Conservation (phyloP, 2,113 vertebrate species). For the Alces alces region DNA sequence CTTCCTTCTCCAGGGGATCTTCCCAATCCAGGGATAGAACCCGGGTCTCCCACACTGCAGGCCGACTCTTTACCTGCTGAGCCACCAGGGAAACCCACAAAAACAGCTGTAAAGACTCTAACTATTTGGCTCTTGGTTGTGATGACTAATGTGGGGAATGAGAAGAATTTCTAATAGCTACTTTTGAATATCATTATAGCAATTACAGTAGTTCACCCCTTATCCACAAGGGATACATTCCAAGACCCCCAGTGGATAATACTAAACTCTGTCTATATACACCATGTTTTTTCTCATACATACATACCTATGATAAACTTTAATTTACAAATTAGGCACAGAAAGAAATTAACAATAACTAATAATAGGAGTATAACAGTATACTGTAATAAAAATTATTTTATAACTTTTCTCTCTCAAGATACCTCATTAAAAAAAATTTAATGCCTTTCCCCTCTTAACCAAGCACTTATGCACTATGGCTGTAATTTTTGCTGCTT, state of each 20-base stretch:
- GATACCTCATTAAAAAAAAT: neutral
- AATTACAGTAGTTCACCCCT: neutral
- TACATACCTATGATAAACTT: neutral
- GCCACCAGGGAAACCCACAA: too few relatives aligned
- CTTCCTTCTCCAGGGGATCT: too few relatives aligned
- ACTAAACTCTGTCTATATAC: neutral
- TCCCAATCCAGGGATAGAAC: too few relatives aligned
- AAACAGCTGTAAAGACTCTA: conserved; percentile 20
- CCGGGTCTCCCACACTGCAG: too few relatives aligned
- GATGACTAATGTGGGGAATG: neutral
- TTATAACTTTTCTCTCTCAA: neutral
- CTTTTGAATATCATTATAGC: neutral
- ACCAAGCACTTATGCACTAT: neutral
- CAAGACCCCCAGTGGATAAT: neutral
- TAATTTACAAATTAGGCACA: neutral
- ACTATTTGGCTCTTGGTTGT: neutral
- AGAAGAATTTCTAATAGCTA: neutral
- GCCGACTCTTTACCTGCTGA: too few relatives aligned
- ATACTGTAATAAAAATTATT: neutral
- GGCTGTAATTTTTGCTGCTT: neutral
- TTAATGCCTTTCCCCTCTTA: neutral
- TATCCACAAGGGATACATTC: neutral
- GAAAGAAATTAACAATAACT: neutral
- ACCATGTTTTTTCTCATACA: neutral
- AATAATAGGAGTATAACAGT: neutral